Evolutionary conservation across 64 coral and sea anemone species (phyloP).

Genomic region (Trachythela sp.): DNA sequence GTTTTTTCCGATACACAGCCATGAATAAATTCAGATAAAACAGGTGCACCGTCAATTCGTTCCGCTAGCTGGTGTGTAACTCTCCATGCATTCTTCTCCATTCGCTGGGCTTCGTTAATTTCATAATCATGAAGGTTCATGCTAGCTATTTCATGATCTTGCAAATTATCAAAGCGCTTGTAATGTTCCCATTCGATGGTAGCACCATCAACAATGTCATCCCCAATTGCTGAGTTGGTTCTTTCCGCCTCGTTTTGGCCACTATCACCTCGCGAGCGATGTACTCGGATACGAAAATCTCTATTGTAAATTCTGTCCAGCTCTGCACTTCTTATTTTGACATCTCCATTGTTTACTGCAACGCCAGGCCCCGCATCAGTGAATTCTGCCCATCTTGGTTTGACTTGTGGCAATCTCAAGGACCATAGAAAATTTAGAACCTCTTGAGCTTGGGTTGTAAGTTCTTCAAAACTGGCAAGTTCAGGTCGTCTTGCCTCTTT

Average conservation of each 20-base stretch:
- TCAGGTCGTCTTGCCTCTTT: too few species aligned
- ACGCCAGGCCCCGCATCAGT: not conserved
- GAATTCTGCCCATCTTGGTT: not conserved
- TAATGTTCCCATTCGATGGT: conserved; percentile 26
- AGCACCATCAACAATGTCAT: too few species aligned
- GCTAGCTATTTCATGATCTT: not conserved
- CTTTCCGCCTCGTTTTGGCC: too few species aligned
- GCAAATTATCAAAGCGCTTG: conserved; percentile 6
- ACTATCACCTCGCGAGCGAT: conserved; percentile 22
- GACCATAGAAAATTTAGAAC: too few species aligned
- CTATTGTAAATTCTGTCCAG: not conserved
- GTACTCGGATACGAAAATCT: conserved; percentile 4
- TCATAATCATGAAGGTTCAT: not conserved
- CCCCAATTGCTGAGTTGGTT: not conserved
- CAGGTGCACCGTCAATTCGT: conserved; percentile 54
- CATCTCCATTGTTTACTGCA: not conserved
- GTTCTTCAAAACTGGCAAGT: too few species aligned
- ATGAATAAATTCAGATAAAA: conserved; percentile 50
- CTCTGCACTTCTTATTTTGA: not conserved
- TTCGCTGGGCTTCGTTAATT: not conserved
- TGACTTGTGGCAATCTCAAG: too few species aligned
- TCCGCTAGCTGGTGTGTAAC: conserved; percentile 11
- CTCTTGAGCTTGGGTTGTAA: not conserved
- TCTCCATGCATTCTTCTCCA: conserved; percentile 5
- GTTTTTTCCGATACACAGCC: conserved; percentile 44